phyloP scores from a whole-genome alignment of 2,888 invertebrate species.

The Hirtodrosophila cameraria region DNA sequence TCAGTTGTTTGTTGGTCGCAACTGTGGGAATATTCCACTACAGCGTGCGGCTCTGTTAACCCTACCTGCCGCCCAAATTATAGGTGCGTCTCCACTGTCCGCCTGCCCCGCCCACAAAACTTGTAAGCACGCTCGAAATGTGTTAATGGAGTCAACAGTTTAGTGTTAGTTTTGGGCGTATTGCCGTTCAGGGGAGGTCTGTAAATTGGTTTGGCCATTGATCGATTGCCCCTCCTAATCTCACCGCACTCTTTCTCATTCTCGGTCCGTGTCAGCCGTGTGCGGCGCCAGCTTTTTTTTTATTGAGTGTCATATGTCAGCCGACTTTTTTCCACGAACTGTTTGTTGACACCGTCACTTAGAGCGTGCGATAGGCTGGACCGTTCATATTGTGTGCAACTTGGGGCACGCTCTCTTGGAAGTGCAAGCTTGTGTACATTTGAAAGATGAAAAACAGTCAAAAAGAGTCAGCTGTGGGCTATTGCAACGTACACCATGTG shows the following conservation, averaged over 20 bases:
- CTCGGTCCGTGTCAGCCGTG: constrained; percentile 45
- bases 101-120: neutral
- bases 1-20: constrained; percentile 41
- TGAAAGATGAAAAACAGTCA: too few relatives aligned
- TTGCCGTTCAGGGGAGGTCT: constrained; percentile 25
- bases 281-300: constrained; percentile 43
- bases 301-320: constrained; percentile 21
- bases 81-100: too few relatives aligned
- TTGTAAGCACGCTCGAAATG: constrained; percentile 55
- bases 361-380: constrained; percentile 66
- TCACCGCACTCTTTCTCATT: constrained; percentile 40
- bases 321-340: constrained; percentile 43
- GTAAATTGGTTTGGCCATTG: constrained; percentile 56
- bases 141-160: constrained; percentile 72
- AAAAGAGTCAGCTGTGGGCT: too few relatives aligned
- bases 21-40: constrained; percentile 76
- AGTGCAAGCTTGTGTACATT: too few relatives aligned
- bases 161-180: constrained; percentile 43
- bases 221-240: constrained; percentile 59
- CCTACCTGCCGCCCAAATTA: constrained; percentile 12
- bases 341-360: constrained; percentile 54
- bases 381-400: constrained; percentile 6
- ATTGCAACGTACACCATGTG: too few relatives aligned
- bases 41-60: constrained; percentile 58
- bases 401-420: too few relatives aligned